These are phyloP conservation scores for Meriones psammophilus DNA, from an alignment of 2,797 vertebrate species.

Conservation along the genomic window DNA sequence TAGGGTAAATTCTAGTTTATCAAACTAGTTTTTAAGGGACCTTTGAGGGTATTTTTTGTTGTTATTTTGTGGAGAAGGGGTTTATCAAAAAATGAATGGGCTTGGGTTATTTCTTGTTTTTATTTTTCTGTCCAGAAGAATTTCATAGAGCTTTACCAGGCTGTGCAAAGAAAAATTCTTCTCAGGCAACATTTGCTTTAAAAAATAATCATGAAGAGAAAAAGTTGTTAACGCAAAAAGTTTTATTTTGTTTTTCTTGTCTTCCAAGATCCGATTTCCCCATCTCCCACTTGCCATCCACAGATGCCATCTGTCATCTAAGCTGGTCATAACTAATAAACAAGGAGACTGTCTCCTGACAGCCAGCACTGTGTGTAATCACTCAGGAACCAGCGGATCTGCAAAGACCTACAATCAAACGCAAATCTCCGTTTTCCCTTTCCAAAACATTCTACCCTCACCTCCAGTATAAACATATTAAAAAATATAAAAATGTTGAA, in stretches of 20 bases:
- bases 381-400: constrained; percentile 87
- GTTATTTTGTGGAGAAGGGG: constrained; percentile 75
- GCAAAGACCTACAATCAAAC: constrained; percentile 83
- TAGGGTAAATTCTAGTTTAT: constrained; percentile 88
- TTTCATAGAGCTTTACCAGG: constrained; percentile 90
- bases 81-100: constrained; percentile 74
- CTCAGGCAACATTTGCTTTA: constrained; percentile 89
- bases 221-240: constrained; percentile 79
- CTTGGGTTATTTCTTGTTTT: constrained; percentile 75
- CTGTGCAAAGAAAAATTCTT: constrained; percentile 91
- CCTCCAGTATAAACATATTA: constrained; percentile 80
- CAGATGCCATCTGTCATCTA: constrained; percentile 77
- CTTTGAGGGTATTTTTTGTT: constrained; percentile 81
- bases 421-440: constrained; percentile 78
- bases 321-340: constrained; percentile 82
- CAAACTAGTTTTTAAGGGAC: constrained; percentile 84
- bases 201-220: constrained; percentile 84
- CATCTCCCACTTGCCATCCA: constrained; percentile 81
- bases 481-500: constrained; percentile 79
- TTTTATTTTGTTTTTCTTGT: constrained; percentile 86
- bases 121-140: constrained; percentile 89
- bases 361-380: constrained; percentile 86
- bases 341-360: constrained; percentile 82
- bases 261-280: constrained; percentile 88
- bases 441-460: constrained; percentile 81